Evolutionary conservation across 2,113 vertebrate genomes (phyloP).

Genomic region (Pomatostomus ruficeps): DNA sequence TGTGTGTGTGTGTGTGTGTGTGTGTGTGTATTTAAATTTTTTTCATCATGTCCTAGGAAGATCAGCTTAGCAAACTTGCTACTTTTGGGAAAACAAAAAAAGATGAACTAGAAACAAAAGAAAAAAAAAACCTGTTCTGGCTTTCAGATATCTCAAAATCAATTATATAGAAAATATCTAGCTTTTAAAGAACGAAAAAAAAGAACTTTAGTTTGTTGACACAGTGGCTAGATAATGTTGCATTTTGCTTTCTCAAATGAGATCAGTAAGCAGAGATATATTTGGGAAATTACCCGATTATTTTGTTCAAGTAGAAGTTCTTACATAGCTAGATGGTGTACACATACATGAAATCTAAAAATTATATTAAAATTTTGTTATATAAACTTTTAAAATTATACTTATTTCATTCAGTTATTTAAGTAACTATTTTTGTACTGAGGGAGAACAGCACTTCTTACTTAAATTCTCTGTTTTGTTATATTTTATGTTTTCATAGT

Average conservation of each 20-base stretch:
- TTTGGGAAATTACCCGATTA: neutral
- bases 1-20: neutral
- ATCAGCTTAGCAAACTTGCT: neutral
- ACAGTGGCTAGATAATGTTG: neutral
- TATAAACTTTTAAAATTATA: neutral
- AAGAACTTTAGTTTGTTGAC: neutral
- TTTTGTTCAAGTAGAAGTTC: neutral
- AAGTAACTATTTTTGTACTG: neutral
- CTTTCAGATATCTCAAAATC: neutral
- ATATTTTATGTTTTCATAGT: neutral
- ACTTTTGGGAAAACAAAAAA: neutral
- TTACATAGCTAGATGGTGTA: neutral
- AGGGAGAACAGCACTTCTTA: neutral
- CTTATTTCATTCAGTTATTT: neutral
- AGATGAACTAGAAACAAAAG: neutral
- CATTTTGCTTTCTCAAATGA: neutral
- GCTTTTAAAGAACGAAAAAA: neutral
- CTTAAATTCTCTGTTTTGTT: neutral
- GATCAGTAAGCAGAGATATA: neutral
- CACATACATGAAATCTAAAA: neutral
- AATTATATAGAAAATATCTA: neutral
- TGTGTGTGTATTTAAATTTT: neutral
- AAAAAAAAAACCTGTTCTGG: neutral
- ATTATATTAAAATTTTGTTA: neutral
- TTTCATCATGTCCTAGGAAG: neutral